Percentiles rank a stretch among this genome's conserved stretches.
Conservation (phyloP, 2,797 vertebrate genomes). For the Hapalemur alaotrensis region DNA sequence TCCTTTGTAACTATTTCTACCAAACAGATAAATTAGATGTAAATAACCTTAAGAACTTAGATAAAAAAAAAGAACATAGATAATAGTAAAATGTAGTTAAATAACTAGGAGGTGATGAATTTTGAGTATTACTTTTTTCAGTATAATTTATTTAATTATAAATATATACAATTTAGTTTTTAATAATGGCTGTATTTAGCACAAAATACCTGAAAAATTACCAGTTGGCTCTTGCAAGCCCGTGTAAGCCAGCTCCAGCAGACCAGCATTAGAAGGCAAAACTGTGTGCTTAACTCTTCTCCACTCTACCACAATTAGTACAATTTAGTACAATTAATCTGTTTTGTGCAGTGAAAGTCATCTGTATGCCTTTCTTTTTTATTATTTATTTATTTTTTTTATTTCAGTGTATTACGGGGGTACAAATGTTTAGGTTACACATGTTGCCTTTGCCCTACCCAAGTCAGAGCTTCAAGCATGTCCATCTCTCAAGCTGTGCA, state of each 20-base stretch:
- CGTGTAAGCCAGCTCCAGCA: neutral
- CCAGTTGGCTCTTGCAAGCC: neutral
- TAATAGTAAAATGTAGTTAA: neutral
- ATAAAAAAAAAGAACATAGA: neutral
- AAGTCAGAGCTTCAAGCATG: no score
- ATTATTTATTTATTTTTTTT: no score
- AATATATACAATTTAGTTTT: neutral
- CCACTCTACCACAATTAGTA: neutral
- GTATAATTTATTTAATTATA: neutral
- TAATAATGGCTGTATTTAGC: neutral
- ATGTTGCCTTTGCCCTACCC: no score
- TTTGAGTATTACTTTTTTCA: neutral
- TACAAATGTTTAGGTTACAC: no score
- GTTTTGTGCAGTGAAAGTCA: neutral
- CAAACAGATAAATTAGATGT: neutral
- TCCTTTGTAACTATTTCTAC: neutral
- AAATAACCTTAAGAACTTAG: neutral
- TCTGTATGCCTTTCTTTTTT: neutral
- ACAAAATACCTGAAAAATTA: neutral
- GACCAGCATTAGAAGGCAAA: neutral
- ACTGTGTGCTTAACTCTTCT: neutral
- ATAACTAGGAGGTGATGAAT: neutral
- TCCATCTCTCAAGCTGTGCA: no score
- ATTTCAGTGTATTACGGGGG: no score
- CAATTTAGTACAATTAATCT: neutral